Conservation (phyloP, 2,797 vertebrate species). For the Huso huso region DNA sequence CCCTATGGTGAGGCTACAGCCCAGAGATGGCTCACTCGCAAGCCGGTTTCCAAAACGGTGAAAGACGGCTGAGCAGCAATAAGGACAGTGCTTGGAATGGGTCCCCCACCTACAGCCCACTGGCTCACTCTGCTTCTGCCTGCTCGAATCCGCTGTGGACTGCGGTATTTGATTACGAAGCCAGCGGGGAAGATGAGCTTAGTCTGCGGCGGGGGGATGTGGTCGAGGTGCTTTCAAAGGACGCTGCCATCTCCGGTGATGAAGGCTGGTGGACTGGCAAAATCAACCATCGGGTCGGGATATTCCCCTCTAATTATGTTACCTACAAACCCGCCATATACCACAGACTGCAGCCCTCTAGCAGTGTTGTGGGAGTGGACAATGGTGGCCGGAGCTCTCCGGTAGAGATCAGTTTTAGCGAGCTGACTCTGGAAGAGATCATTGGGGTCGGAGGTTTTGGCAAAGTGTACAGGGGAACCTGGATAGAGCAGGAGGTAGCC, state of each 20-base stretch:
- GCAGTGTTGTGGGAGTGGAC: constrained; percentile 33
- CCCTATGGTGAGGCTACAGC: constrained; percentile 69
- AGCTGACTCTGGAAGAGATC: constrained; percentile 81
- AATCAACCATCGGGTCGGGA: constrained; percentile 74
- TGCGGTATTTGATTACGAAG: constrained; percentile 77
- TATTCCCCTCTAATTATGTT: constrained; percentile 81
- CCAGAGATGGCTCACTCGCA: constrained; percentile 71
- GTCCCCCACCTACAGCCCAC: constrained; percentile 36
- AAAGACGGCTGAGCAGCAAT: constrained; percentile 53
- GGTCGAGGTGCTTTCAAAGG: constrained; percentile 80
- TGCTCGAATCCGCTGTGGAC: constrained; percentile 72
- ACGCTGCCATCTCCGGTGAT: constrained; percentile 76
- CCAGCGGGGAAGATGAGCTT: constrained; percentile 78
- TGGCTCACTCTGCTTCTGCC: constrained; percentile 58
- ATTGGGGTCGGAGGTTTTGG: constrained; percentile 90
- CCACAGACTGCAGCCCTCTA: constrained; percentile 40
- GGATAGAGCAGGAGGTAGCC: constrained; percentile 83
- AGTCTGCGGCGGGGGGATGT: constrained; percentile 74
- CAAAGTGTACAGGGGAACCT: constrained; percentile 85
- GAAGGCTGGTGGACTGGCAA: constrained; percentile 87
- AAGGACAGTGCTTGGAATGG: constrained; percentile 51
- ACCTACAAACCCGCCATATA: constrained; percentile 62
- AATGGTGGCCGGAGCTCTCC: constrained; percentile 58
- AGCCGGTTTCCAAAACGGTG: constrained; percentile 72
- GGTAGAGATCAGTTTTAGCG: constrained; percentile 71